Percentiles rank a stretch among this genome's conserved stretches.
Conservation (phyloP, 2,888 invertebrate genomes). For the Spatulosminthurus flaviceps region DNA sequence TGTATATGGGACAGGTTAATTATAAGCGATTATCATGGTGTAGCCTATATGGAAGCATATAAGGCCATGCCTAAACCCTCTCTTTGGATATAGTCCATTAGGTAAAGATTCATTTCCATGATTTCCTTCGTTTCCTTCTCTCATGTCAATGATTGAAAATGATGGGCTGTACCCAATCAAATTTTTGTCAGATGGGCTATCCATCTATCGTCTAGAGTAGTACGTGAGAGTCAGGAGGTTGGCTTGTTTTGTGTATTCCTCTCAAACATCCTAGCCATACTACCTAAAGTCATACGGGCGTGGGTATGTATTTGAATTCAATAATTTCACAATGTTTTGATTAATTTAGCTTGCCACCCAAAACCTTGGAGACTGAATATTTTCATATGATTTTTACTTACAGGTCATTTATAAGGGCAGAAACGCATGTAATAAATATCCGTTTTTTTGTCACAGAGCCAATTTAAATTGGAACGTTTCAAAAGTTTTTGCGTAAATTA, state of each 20-base stretch:
- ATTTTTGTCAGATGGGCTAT: slow-evolving; percentile 18
- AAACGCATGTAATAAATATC: too few relatives aligned
- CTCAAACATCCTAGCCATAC: not conserved
- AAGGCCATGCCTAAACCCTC: too few relatives aligned
- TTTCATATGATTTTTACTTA: too few relatives aligned
- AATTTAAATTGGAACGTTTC: too few relatives aligned
- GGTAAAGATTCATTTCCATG: slow-evolving; percentile 22
- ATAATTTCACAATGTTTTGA: not conserved
- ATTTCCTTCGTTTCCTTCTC: not conserved
- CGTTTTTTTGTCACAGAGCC: too few relatives aligned
- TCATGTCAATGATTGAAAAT: not conserved
- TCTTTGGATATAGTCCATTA: not conserved
- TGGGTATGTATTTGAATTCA: not conserved
- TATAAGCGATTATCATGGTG: slow-evolving; percentile 3
- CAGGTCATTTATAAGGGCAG: too few relatives aligned
- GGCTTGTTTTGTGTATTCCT: not conserved
- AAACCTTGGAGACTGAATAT: too few relatives aligned
- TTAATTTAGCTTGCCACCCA: not conserved
- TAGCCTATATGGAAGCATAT: too few relatives aligned
- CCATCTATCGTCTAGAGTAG: not conserved
- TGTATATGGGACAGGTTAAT: not conserved
- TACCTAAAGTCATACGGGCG: not conserved
- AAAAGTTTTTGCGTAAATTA: too few relatives aligned
- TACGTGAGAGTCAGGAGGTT: slow-evolving; percentile 11
- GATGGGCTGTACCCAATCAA: slow-evolving; percentile 19